Evolutionary conservation across 2,797 vertebrate genomes (phyloP).

Genomic region (Threskiornis aethiopicus): DNA sequence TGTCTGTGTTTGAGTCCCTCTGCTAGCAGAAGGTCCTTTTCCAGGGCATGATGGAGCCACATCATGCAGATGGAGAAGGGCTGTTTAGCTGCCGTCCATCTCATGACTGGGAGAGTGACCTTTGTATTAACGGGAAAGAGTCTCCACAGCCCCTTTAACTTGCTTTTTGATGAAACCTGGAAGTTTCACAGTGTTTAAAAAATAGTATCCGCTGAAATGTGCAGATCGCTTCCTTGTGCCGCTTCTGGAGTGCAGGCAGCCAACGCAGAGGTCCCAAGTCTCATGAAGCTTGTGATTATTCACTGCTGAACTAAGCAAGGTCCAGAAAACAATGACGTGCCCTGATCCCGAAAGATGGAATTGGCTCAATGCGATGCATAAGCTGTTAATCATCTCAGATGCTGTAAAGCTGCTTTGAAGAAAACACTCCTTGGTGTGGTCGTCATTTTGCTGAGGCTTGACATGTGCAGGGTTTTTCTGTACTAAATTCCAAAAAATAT

Average conservation of each 20-base stretch:
- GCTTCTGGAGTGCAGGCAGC: not conserved
- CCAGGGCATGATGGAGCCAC: not conserved
- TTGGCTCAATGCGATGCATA: rapidly evolving
- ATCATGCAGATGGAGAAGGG: not conserved
- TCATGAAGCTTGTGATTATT: not conserved
- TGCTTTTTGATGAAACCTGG: not conserved
- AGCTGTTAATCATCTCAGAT: not conserved
- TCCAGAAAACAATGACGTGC: not conserved
- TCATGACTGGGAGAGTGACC: not conserved
- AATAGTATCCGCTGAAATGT: not conserved
- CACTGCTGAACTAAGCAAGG: not conserved
- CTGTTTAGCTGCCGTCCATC: not conserved
- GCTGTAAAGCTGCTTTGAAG: not conserved
- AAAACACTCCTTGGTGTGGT: not conserved
- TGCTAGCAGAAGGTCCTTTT: not conserved
- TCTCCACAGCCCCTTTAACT: not conserved
- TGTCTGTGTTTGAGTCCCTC: not conserved
- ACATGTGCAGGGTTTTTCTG: not conserved
- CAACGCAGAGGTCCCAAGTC: not conserved
- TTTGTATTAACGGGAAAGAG: not conserved
- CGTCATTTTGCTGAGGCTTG: not conserved
- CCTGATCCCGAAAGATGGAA: not conserved
- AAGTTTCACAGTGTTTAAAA: not conserved
- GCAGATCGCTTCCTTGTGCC: not conserved
- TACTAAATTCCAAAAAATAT: not conserved